These are phyloP conservation scores for Hormaphis cornu DNA, from an alignment of 1,140 invertebrate species.

Conservation along the genomic window DNA sequence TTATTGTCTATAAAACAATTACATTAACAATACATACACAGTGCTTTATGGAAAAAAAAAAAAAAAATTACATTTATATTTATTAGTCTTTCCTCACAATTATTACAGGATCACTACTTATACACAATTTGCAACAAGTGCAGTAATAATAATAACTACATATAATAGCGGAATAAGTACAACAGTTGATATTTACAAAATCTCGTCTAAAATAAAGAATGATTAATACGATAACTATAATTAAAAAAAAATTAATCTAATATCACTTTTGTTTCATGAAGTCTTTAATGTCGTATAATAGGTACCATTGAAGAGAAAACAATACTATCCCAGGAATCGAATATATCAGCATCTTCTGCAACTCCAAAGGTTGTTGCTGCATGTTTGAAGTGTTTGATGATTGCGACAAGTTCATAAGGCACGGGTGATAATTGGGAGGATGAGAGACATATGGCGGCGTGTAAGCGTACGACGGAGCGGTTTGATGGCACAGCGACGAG, in stretches of 20 bases:
- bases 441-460: too few species aligned
- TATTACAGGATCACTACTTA: too few species aligned
- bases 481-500: neutral
- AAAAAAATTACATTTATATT: too few species aligned
- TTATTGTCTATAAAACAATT: too few species aligned
- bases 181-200: slow-evolving; percentile 10
- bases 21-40: too few species aligned
- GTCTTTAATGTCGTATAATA: slow-evolving; percentile 22
- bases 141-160: too few species aligned
- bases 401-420: neutral
- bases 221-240: neutral
- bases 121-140: too few species aligned
- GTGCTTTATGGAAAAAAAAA: too few species aligned
- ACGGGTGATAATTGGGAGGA: neutral
- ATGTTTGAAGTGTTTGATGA: slow-evolving; percentile 4
- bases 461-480: neutral
- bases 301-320: neutral
- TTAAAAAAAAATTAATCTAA: neutral
- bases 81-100: too few species aligned
- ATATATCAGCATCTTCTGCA: slow-evolving; percentile 13
- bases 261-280: slow-evolving; percentile 27
- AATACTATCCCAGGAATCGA: slow-evolving; percentile 9
- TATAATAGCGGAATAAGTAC: too few species aligned
- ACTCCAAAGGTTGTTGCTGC: neutral
- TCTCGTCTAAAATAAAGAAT: neutral